phyloP scores from a whole-genome alignment of 2,888 invertebrate species.

The Tinea trinotella region DNA sequence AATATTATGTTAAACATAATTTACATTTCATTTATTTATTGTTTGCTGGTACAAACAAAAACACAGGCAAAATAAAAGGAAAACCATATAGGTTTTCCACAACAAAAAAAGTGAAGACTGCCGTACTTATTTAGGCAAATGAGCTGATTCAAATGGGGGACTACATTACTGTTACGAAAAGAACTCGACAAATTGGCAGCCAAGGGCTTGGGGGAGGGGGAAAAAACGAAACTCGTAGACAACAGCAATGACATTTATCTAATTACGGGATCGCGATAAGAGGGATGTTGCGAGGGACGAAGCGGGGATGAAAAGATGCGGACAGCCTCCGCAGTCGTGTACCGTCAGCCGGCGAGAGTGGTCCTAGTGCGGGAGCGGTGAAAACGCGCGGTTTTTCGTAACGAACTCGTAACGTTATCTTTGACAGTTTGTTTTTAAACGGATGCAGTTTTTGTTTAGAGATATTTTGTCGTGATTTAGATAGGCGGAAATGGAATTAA shows the following conservation, averaged over 20 bases:
- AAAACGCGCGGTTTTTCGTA: neutral
- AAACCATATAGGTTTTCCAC: neutral
- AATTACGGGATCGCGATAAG: conserved; percentile 67
- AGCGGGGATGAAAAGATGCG: conserved; percentile 28
- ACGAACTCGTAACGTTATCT: neutral
- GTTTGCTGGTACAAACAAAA: no score
- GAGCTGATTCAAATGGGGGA: neutral
- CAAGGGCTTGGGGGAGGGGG: neutral
- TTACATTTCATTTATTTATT: no score
- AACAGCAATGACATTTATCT: conserved; percentile 69
- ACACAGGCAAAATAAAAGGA: no score
- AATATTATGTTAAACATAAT: no score
- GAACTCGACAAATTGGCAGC: conserved; percentile 16
- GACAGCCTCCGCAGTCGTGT: conserved; percentile 30
- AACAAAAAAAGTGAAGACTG: neutral
- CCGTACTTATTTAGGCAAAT: conserved; percentile 13
- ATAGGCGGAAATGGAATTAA: neutral
- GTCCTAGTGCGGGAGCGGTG: neutral
- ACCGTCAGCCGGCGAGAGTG: conserved; percentile 34
- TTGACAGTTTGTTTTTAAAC: neutral
- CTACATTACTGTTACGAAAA: conserved; percentile 5
- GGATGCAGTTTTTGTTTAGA: neutral
- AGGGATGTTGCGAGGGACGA: conserved; percentile 35
- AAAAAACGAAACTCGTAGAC: conserved; percentile 41
- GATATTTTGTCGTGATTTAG: neutral